Base-by-base conservation (phyloP, 2,797 vertebrate species). In the Pangasius djambal region DNA sequence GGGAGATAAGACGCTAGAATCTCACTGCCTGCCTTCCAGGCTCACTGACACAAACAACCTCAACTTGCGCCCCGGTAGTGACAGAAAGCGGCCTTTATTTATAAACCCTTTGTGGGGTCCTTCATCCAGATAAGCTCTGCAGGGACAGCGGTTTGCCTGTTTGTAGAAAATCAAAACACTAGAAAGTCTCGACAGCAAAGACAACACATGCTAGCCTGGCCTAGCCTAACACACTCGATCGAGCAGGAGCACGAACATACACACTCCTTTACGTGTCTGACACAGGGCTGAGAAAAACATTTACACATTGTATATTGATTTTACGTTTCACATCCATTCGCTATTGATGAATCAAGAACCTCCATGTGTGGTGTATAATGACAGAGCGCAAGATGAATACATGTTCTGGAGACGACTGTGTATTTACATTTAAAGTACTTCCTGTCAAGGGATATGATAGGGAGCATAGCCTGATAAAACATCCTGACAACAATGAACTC, bases 1-100 rank as follows among this genome's bases (percentile, higher is more conserved):
- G 93, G 86, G 93, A 95, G 96, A 96, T 96, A 96, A 96, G 95
- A 89, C 91, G 87, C 92, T 93, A 92, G 92, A 92, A 92, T 93
- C 91, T 91, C 92, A 93, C 94, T 90, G 83, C 85, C 90, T 88
- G 83, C 91, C 91, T 89, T 86, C 87, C 72, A 92, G 85, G 88
- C 90, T 89, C 86, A 81, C 88, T 85, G 89, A 91, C 88, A 87
- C 90, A 86, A 89, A 89, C 84, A 87, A 89, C 69, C 89, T 48
- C 74, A 74, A 87, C 86, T 88, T 72, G 85, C 88, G 81, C 85
- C 63, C 89, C 50, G 57, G 84, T 85, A 88, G 70, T 40, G 86
- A 86, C 88, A 89, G 88, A 90, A 85, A 81, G 70, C 70, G 28
- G 84, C 91, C 74, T 91, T 91, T 90, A 89, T 90, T 89, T 90